These are phyloP conservation scores for Trididemnum clinides DNA, from an alignment of 23 tunicate genomes.

Conservation along the genomic window DNA sequence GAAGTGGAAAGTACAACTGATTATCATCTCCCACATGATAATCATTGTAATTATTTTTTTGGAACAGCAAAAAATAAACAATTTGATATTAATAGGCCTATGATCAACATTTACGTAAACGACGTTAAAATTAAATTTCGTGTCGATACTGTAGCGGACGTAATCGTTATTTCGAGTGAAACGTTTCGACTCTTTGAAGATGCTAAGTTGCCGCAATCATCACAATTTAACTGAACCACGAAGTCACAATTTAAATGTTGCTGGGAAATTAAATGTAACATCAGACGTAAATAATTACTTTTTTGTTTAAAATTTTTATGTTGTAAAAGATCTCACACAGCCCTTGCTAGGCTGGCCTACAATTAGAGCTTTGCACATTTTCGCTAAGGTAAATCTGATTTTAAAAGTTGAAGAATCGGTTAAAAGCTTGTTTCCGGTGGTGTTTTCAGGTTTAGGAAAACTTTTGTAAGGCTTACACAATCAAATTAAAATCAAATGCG, in stretches of 20 bases:
- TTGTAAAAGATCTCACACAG: background rate
- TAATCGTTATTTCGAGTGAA: background rate
- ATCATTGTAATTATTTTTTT: background rate
- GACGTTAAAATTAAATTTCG: background rate
- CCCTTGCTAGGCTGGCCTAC: slow-evolving; percentile 40
- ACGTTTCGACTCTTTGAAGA: background rate
- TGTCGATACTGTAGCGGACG: slow-evolving; percentile 22
- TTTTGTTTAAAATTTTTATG: background rate
- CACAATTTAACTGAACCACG: background rate
- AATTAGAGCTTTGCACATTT: background rate
- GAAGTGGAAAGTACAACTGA: no score
- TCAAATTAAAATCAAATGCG: slow-evolving; percentile 22
- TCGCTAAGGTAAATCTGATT: background rate
- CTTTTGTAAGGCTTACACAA: background rate
- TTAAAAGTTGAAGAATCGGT: background rate
- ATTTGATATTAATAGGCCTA: background rate
- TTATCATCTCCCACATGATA: background rate
- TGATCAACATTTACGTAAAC: background rate
- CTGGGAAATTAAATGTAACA: slow-evolving; percentile 1
- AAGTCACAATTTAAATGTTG: background rate
- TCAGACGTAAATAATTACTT: background rate
- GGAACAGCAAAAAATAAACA: background rate
- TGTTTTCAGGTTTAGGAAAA: slow-evolving; percentile 42
- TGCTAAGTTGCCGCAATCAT: background rate
- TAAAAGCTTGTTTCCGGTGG: background rate